Evolutionary conservation across 2,888 invertebrate genomes (phyloP), one percentile per base, ranked within the genome.

Genomic region (Harmothoe impar): DNA sequence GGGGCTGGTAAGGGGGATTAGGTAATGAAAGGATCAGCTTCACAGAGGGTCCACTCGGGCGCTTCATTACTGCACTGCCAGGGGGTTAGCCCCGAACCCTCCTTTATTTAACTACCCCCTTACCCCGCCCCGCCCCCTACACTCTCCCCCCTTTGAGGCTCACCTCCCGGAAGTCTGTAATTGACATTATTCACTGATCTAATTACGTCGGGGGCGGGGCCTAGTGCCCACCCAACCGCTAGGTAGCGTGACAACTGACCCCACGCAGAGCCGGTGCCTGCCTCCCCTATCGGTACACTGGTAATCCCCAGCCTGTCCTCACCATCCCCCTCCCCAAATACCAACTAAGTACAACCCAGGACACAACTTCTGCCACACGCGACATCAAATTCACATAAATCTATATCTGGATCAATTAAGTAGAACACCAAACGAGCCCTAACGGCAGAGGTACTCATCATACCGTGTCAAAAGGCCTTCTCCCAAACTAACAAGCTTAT

Each of bases 161-260:
- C 0, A 7, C 72, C 20, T 62, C 72, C 72, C 72, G 29, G 25
- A 72, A 72, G 29, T 25, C 72, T 72, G 72, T 72, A 72, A 72
- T 72, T 72, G 72, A 72, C 72, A 29, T 72, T 72, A 72, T 72
- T 72, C 72, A 72, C 72, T 72, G 72, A 72, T 72, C 72, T 72
- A 72, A 72, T 72, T 31, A 72, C 72, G 72, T n/a, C 7, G 29
- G 31, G 72, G 72, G 72, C 29, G 72, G 25, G 72, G 72, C 29
- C 62, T 20, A 29, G 31, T 72, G 72, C 15, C 72, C 25, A 72
- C 72, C 25, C 72, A 72, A 29, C 31, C 29, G 72, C 3, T 15
- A 72, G 25, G 25, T 25, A 25, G 72, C 15, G 72, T 23, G 72
- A n/a, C 62, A 62, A n/a, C 20, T 62, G 62, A 62, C 62, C 62